Percentiles rank a stretch among this genome's conserved stretches.
Evolutionary conservation across 1,140 invertebrate genomes (phyloP).

Genomic region (Oreohelix idahoensis): DNA sequence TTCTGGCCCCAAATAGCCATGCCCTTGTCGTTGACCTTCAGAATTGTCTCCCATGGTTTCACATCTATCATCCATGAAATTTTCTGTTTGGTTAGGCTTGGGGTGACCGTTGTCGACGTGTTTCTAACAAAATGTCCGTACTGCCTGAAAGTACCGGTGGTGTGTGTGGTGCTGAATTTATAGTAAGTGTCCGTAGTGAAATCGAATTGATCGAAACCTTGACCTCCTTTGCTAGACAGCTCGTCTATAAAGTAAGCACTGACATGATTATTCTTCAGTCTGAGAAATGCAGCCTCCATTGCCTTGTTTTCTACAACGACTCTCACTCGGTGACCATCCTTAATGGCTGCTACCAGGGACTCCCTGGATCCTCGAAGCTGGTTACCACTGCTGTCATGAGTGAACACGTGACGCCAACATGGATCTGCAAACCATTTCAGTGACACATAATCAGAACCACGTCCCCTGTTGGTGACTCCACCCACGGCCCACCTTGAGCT

Average conservation of each 20-base stretch:
- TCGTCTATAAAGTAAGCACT: constrained; percentile 46
- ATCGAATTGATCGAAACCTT: constrained; percentile 45
- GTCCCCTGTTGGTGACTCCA: constrained; percentile 43
- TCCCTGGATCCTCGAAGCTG: constrained; percentile 38
- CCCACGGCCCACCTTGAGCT: constrained; percentile 52
- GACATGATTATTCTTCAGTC: constrained; percentile 42
- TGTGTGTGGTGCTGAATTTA: constrained; percentile 42
- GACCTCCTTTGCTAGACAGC: constrained; percentile 45
- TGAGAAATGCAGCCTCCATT: constrained; percentile 46
- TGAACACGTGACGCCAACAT: constrained; percentile 47
- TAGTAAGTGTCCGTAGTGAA: constrained; percentile 47
- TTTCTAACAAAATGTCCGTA: constrained; percentile 48
- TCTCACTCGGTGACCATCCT: constrained; percentile 43
- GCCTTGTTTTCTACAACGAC: constrained; percentile 43
- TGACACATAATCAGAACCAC: constrained; percentile 48
- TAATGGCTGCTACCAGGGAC: constrained; percentile 40
- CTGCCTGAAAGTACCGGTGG: constrained; percentile 45
- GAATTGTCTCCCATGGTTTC: constrained; percentile 47
- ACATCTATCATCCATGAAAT: constrained; percentile 47
- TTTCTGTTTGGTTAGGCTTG: constrained; percentile 46
- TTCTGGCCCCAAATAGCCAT: constrained; percentile 44
- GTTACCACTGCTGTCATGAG: constrained; percentile 43
- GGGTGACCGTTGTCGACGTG: constrained; percentile 40
- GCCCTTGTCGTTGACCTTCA: constrained; percentile 46
- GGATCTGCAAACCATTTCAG: constrained; percentile 50